phyloP scores from a whole-genome alignment of 2,888 invertebrate genomes.

The Drosophila affinis region DNA sequence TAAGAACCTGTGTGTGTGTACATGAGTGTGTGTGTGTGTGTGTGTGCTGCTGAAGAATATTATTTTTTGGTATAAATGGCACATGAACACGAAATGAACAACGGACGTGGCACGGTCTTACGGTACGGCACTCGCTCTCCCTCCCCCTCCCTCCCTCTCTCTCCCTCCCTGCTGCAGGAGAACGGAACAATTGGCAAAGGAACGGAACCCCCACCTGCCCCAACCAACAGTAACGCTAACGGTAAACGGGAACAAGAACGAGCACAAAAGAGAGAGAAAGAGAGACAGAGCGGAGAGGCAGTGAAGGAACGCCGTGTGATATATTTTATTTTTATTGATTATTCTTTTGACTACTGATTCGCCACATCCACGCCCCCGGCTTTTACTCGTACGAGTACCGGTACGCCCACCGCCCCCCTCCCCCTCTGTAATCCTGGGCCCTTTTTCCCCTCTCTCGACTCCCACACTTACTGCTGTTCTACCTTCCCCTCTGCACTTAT shows the following conservation, averaged over 20 bases:
- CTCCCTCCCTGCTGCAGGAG: background rate
- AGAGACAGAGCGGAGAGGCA: background rate
- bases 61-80: slow-evolving; percentile 75
- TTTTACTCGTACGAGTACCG: background rate
- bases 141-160: too few species aligned
- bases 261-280: background rate
- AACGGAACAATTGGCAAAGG: slow-evolving; percentile 1
- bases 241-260: slow-evolving; percentile 14
- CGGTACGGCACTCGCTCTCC: too few species aligned
- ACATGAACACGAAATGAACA: slow-evolving; percentile 78
- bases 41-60: slow-evolving; percentile 52
- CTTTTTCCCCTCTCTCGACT: too few species aligned
- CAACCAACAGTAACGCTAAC: slow-evolving; percentile 28
- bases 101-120: slow-evolving; percentile 12
- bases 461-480: too few species aligned
- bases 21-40: background rate
- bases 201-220: background rate
- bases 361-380: slow-evolving; percentile 19
- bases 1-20: background rate
- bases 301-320: slow-evolving; percentile 65
- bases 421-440: slow-evolving; percentile 4
- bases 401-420: background rate
- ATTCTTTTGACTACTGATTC: slow-evolving; percentile 59
- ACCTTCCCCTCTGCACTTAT: background rate
- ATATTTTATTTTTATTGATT: slow-evolving; percentile 80